Evolutionary conservation across 2,888 invertebrate genomes (phyloP).

Genomic region (Plusia festucae): DNA sequence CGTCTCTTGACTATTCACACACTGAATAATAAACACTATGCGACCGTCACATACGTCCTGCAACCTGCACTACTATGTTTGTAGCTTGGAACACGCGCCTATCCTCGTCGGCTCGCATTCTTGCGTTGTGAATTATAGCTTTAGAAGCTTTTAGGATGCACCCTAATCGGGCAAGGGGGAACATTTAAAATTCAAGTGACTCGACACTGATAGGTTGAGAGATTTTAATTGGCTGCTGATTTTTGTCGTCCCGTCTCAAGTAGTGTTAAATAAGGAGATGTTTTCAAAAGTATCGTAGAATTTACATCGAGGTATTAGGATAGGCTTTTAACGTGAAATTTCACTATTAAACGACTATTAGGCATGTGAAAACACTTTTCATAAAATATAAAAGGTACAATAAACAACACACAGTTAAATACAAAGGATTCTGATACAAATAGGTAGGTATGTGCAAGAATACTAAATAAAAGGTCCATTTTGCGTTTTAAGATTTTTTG

Average conservation of each 20-base stretch:
- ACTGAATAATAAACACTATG: constrained; percentile 67
- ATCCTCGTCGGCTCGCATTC: constrained; percentile 86
- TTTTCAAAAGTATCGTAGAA: constrained; percentile 43
- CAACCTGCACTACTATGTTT: constrained; percentile 58
- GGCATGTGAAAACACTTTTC: constrained; percentile 12
- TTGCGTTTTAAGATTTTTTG: constrained; percentile 25
- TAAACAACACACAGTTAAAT: constrained; percentile 19
- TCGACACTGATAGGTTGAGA: constrained; percentile 79
- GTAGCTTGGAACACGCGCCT: constrained; percentile 76
- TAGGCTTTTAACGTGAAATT: constrained; percentile 45
- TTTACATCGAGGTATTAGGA: constrained; percentile 45
- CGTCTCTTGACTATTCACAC: constrained; percentile 51
- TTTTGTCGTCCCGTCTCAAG: constrained; percentile 66
- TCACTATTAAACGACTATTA: constrained; percentile 25
- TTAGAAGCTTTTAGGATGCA: constrained; percentile 87
- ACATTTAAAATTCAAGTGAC: constrained; percentile 83
- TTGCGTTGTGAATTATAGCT: constrained; percentile 84
- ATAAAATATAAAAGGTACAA: constrained; percentile 40
- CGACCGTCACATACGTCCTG: constrained; percentile 48
- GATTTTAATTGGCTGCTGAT: constrained; percentile 85
- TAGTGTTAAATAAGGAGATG: constrained; percentile 51
- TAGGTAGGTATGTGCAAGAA: constrained; percentile 12
- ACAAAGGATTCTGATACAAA: constrained; percentile 24
- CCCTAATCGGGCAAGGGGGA: constrained; percentile 84
- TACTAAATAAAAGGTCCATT: constrained; percentile 31